Percentiles rank a stretch among this genome's conserved stretches.
Evolutionary conservation across 2,888 invertebrate species (phyloP).

Genomic region (Dugesia japonica): DNA sequence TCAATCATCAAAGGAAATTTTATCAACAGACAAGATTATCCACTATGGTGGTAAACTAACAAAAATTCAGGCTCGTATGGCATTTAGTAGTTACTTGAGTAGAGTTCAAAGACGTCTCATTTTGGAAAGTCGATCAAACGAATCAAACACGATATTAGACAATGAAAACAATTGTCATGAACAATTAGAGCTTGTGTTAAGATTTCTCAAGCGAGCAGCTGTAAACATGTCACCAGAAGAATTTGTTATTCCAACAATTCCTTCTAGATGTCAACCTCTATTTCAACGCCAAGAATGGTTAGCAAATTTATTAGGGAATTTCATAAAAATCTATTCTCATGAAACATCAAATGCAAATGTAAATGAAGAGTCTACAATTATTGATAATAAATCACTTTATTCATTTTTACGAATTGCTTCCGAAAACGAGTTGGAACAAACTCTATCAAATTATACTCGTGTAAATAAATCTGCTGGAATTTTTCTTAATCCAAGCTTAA

Average conservation of each 20-base stretch:
- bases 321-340: conserved; percentile 47
- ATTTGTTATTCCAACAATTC: conserved; percentile 42
- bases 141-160: conserved; percentile 35
- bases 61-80: conserved; percentile 46
- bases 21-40: conserved; percentile 3
- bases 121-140: conserved; percentile 35
- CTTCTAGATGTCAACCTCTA: conserved; percentile 43
- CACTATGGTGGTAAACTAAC: conserved; percentile 36
- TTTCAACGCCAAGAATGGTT: conserved; percentile 44
- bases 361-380: background rate
- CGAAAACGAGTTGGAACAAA: conserved; percentile 46
- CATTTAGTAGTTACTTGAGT: conserved; percentile 46
- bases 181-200: conserved; percentile 48
- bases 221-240: conserved; percentile 46
- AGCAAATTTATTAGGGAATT: conserved; percentile 46
- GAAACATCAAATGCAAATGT: conserved; percentile 37
- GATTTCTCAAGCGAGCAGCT: conserved; percentile 47
- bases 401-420: conserved; percentile 33
- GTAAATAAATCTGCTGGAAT: conserved; percentile 47
- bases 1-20: background rate
- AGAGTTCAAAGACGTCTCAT: conserved; percentile 45
- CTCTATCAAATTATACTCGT: conserved; percentile 47
- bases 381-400: conserved; percentile 24
- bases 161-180: conserved; percentile 36
- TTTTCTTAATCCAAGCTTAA: conserved; percentile 36